Percentiles rank a stretch among this genome's conserved stretches.
Conservation (phyloP, 1,140 invertebrate species). For the Drosophila novamexicana region DNA sequence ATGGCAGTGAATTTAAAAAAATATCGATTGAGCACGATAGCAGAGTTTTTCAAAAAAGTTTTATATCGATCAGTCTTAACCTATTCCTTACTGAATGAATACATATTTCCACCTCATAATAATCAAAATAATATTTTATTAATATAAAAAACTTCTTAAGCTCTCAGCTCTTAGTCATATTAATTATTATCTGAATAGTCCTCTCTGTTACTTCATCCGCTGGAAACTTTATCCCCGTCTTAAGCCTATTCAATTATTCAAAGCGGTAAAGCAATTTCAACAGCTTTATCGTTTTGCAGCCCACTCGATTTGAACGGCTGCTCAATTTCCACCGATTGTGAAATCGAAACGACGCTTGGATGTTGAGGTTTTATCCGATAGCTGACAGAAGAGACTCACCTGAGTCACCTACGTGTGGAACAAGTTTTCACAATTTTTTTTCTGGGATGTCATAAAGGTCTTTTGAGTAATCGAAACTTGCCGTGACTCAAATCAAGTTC, state of each 20-base stretch:
- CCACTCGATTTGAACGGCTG: slow-evolving; percentile 50
- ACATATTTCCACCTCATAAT: too few species aligned
- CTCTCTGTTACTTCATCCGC: background rate
- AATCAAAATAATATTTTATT: too few species aligned
- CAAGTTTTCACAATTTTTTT: slow-evolving; percentile 52
- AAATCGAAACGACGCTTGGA: slow-evolving; percentile 50
- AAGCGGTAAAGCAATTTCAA: slow-evolving; percentile 28
- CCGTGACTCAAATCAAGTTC: slow-evolving; percentile 47
- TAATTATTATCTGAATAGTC: background rate
- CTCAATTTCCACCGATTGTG: slow-evolving; percentile 69
- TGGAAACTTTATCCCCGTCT: background rate
- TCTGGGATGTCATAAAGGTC: slow-evolving; percentile 27
- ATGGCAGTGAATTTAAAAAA: too few species aligned
- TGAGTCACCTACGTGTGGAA: slow-evolving; percentile 63
- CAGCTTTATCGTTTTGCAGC: slow-evolving; percentile 37
- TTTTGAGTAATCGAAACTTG: slow-evolving; percentile 48
- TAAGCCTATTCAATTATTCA: background rate
- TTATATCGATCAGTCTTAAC: too few species aligned
- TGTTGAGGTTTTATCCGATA: slow-evolving; percentile 31
- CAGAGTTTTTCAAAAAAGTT: too few species aligned
- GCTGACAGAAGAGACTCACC: slow-evolving; percentile 9
- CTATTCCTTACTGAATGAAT: too few species aligned
- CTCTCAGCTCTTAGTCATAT: background rate
- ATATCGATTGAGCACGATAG: too few species aligned
- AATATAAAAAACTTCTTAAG: too few species aligned